Percentiles rank a stretch among this genome's conserved stretches.
These are phyloP conservation scores for Neodontobutis hainanensis DNA, from an alignment of 2,113 vertebrate species.

Conservation along the genomic window DNA sequence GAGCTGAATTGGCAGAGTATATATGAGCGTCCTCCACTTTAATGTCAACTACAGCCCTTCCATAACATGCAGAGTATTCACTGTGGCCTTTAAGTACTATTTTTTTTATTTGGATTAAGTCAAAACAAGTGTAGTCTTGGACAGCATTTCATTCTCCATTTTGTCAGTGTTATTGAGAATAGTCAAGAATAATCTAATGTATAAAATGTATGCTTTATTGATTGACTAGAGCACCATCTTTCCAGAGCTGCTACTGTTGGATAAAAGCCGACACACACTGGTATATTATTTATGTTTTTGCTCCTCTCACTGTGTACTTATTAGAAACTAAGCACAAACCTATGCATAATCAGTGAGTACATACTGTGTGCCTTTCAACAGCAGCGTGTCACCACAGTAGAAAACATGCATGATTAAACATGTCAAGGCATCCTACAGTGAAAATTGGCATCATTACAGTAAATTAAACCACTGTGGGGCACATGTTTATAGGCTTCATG, in stretches of 20 bases:
- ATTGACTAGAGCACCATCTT: background rate
- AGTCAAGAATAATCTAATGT: background rate
- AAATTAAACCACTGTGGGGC: constrained; percentile 16
- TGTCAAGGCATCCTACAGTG: constrained; percentile 6
- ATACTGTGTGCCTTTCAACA: constrained; percentile 9
- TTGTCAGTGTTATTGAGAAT: constrained; percentile 7
- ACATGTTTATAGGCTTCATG: background rate
- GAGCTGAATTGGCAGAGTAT: constrained; percentile 42
- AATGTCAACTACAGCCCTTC: constrained; percentile 29
- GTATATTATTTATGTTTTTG: background rate
- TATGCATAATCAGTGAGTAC: background rate
- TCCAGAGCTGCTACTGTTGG: no score
- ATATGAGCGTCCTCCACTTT: constrained; percentile 27
- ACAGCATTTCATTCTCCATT: background rate
- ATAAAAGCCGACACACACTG: background rate
- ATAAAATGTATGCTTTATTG: background rate
- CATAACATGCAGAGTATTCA: constrained; percentile 15
- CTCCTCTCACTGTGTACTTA: constrained; percentile 11
- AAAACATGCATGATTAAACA: constrained; percentile 6
- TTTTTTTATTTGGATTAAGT: constrained; percentile 20
- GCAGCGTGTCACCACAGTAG: constrained; percentile 3
- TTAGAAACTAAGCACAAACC: constrained; percentile 9
- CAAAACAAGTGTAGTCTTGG: constrained; percentile 20
- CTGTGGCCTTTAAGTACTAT: constrained; percentile 12
- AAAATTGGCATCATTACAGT: constrained; percentile 12